A percentile compares a stretch with the other conserved stretches of the same genome.
phyloP scores from a whole-genome alignment of 2,888 invertebrate genomes.

The Periphyllus acericola region DNA sequence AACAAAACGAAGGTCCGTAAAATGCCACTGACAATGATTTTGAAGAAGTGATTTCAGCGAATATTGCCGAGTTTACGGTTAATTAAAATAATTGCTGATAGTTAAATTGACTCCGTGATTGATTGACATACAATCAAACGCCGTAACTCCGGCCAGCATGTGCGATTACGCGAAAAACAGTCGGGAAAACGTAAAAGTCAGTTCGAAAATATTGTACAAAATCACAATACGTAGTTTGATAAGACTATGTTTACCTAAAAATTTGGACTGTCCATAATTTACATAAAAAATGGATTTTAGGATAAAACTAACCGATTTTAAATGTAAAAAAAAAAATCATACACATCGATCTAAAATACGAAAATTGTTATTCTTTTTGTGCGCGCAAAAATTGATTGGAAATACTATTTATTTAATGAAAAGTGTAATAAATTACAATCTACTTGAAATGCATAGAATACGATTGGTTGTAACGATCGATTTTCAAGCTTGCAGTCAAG shows the following conservation, averaged over 20 bases:
- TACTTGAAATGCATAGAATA: not conserved
- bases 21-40: too few relatives aligned
- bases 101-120: not conserved
- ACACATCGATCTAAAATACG: not conserved
- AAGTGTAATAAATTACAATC: not conserved
- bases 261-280: not conserved
- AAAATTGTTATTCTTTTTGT: not conserved
- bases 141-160: not conserved
- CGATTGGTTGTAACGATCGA: too few relatives aligned
- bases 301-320: not conserved
- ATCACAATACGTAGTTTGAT: too few relatives aligned
- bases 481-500: too few relatives aligned
- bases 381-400: not conserved
- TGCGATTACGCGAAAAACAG: not conserved
- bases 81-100: too few relatives aligned
- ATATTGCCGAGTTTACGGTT: too few relatives aligned
- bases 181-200: not conserved
- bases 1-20: too few relatives aligned
- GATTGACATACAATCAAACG: not conserved
- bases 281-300: not conserved
- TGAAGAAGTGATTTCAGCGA: too few relatives aligned
- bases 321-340: not conserved
- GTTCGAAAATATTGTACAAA: not conserved
- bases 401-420: not conserved
- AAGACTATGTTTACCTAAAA: too few relatives aligned